A percentile compares a stretch with the other conserved stretches of the same genome.
Evolutionary conservation across 1,140 invertebrate genomes (phyloP).

Genomic region (Brachionus plicatilis): DNA sequence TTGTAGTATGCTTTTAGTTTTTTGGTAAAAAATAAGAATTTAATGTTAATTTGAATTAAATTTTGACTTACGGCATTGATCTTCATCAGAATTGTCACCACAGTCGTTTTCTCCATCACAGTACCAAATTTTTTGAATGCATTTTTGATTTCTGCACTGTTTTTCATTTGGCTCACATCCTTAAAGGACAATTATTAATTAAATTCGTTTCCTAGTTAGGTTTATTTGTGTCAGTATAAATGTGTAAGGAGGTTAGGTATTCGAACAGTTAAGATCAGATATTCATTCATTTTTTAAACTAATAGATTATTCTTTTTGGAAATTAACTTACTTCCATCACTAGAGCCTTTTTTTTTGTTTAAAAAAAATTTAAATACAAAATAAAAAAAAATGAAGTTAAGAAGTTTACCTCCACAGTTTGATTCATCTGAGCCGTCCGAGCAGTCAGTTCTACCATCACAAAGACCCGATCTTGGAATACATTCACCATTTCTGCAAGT

Average conservation of each 20-base stretch:
- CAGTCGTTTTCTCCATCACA: slow-evolving; percentile 42
- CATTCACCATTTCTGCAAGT: slow-evolving; percentile 41
- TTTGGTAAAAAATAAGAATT: background rate
- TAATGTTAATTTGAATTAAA: background rate
- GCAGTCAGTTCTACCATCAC: slow-evolving; percentile 77
- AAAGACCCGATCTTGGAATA: slow-evolving; percentile 50
- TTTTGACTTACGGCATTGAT: slow-evolving; percentile 29
- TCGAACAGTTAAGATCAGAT: background rate
- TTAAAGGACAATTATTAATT: background rate
- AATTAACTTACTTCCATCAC: background rate
- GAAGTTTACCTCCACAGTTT: slow-evolving; percentile 63
- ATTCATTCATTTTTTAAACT: background rate
- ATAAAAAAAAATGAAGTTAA: background rate
- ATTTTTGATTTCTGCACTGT: slow-evolving; percentile 82
- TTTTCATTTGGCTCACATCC: slow-evolving; percentile 88
- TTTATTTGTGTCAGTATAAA: background rate
- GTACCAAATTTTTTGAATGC: slow-evolving; percentile 65
- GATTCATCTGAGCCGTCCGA: slow-evolving; percentile 80
- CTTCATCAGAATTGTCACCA: slow-evolving; percentile 38
- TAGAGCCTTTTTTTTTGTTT: background rate
- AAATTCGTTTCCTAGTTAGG: background rate
- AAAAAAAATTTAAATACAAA: background rate
- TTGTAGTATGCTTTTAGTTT: slow-evolving; percentile 3
- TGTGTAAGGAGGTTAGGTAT: background rate
- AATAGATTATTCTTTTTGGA: background rate